A percentile compares a stretch with the other conserved stretches of the same genome.
phyloP scores from a whole-genome alignment of 2,113 vertebrate genomes.

The Falco punctatus region DNA sequence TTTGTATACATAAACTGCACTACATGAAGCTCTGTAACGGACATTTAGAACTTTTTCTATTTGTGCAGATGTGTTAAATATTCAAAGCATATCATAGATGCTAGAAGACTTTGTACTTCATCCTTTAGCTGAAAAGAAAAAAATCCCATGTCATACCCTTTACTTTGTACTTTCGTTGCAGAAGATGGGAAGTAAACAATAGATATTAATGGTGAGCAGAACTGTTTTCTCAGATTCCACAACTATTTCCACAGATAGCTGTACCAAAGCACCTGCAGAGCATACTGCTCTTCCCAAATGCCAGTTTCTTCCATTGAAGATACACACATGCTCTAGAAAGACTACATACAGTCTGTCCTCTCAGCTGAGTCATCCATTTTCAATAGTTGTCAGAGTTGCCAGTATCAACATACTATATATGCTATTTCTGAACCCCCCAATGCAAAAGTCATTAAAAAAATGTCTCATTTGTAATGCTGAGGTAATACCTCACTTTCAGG shows the following conservation, averaged over 20 bases:
- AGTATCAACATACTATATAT: not conserved
- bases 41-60: not conserved
- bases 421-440: not conserved
- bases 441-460: not conserved
- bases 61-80: not conserved
- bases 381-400: not conserved
- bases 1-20: not conserved
- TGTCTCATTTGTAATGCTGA: not conserved
- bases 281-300: not conserved
- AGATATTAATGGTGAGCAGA: not conserved
- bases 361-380: constrained; percentile 16
- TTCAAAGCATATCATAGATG: not conserved
- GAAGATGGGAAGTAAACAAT: not conserved
- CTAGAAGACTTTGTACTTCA: not conserved
- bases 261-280: not conserved
- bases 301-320: not conserved
- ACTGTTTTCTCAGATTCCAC: not conserved
- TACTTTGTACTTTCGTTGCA: rapidly evolving
- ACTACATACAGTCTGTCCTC: not conserved
- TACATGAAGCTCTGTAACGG: not conserved
- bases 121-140: not conserved
- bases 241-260: not conserved
- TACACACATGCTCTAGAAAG: not conserved
- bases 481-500: not conserved
- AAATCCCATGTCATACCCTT: not conserved